Evolutionary conservation across 2,888 invertebrate genomes (phyloP).

Genomic region (Allygus modestus): DNA sequence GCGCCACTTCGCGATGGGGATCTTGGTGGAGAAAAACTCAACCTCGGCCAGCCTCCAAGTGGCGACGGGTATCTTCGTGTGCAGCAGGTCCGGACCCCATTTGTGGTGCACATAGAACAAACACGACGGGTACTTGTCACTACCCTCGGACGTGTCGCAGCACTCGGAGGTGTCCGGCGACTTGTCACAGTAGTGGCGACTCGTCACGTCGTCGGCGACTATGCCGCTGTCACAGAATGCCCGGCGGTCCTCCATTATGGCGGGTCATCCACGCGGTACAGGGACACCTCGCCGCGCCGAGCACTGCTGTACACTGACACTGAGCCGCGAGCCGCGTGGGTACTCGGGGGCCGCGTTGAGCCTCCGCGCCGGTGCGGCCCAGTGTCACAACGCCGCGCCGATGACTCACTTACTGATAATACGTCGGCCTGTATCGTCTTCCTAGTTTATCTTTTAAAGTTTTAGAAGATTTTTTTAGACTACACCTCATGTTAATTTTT

Average conservation of each 20-base stretch:
- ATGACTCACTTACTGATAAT: neutral
- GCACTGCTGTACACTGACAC: neutral
- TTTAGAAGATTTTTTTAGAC: too few relatives aligned
- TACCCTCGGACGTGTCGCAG: neutral
- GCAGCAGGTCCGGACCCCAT: neutral
- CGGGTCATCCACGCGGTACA: neutral
- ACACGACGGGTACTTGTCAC: neutral
- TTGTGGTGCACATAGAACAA: conserved; percentile 9
- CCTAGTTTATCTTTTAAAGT: neutral
- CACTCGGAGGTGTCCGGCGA: neutral
- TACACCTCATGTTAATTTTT: too few relatives aligned
- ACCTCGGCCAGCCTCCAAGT: conserved; percentile 50
- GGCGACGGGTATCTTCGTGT: conserved; percentile 46
- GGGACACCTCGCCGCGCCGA: neutral
- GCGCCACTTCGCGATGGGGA: conserved; percentile 55
- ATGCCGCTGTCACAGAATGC: conserved; percentile 53
- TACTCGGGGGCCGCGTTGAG: neutral
- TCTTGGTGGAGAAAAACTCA: conserved; percentile 49
- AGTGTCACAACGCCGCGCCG: neutral
- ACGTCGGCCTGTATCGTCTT: neutral
- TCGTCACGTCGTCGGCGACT: conserved; percentile 27
- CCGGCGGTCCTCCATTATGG: conserved; percentile 5
- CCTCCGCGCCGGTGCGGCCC: neutral
- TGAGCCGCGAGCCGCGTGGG: neutral
- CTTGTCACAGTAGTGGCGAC: too few relatives aligned